These are phyloP conservation scores for Silurus meridionalis DNA, from an alignment of 2,113 vertebrate species.

Conservation along the genomic window DNA sequence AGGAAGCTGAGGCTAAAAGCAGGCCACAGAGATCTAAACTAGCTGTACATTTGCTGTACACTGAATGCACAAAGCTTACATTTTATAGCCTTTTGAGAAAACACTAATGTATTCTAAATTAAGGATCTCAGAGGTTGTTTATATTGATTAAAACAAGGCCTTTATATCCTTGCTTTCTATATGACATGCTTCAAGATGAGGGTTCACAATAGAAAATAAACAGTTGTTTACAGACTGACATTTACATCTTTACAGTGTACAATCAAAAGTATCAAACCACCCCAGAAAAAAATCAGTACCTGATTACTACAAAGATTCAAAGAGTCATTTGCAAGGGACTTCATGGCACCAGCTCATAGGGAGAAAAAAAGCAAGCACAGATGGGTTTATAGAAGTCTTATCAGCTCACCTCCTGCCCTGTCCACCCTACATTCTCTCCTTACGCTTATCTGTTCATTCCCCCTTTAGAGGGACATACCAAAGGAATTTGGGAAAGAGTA, in stretches of 20 bases:
- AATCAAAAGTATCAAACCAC: background rate
- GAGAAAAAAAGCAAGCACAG: conserved; percentile 45
- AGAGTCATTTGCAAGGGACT: background rate
- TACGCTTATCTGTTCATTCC: conserved; percentile 25
- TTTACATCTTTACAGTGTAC: background rate
- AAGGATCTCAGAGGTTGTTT: background rate
- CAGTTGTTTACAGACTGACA: background rate
- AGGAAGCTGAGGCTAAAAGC: background rate
- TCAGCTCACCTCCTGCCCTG: conserved; percentile 40
- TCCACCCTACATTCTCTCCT: background rate
- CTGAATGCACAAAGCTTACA: background rate
- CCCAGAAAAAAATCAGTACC: background rate
- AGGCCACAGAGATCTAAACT: conserved; percentile 18
- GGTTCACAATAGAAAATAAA: background rate
- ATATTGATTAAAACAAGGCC: background rate
- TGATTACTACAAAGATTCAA: background rate
- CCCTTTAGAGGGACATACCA: conserved; percentile 5
- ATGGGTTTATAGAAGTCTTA: conserved; percentile 48
- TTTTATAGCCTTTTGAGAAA: background rate
- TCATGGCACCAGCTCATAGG: conserved; percentile 14
- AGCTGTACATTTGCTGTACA: background rate
- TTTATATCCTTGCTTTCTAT: background rate
- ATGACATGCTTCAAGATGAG: background rate
- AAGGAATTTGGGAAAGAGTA: conserved; percentile 22
- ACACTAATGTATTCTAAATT: background rate